Evolutionary conservation across 2,797 vertebrate species (phyloP), one percentile per base, ranked within the genome.

Genomic region (Carcharodon carcharias): DNA sequence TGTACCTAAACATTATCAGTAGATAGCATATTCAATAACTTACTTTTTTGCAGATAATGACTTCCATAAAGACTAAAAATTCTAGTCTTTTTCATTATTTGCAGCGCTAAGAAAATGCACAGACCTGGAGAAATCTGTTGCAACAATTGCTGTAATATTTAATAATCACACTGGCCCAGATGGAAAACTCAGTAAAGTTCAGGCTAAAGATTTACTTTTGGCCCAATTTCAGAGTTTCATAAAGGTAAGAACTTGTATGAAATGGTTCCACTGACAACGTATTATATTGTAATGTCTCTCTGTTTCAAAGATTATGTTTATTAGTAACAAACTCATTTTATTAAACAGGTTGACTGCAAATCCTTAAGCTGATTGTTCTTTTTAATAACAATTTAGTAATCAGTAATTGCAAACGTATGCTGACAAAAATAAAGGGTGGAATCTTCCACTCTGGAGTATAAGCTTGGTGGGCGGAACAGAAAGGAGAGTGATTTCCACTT

Each of bases 71-170:
- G 4, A 65, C 18, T 56, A n/a, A 65, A 56, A 35, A 67, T 35
- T 31, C 82, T 85, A 50, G 9, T 80, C 23, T 88, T 77, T 96
- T 80, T 80, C 50, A 35, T 69, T 67, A 61, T 85, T 93, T 77
- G 65, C 96, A 98, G 98, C 97, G 96, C 97, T 98, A 77, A 93
- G 85, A 96, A 98, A 98, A 97, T 97, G 97, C 96, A 98, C 98
- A 63, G 98, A 98, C 56, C 97, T 98, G 80, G 98, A 98, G 97
- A 98, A 98, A 96, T 97, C 98, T 93, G 97, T 98, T 77, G 97
- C 98, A 35, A 98, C 97, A 0, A 16, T 95, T 0, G 97, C 97
- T 96, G 96, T 98, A 96, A 97, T 98, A 95, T 98, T 98, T 93
- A 97, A 97, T 97, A 97, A 97, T 85, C 96, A 96, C 58, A 97